phyloP scores from a whole-genome alignment of 2,888 invertebrate genomes.

The Machimus rusticus region DNA sequence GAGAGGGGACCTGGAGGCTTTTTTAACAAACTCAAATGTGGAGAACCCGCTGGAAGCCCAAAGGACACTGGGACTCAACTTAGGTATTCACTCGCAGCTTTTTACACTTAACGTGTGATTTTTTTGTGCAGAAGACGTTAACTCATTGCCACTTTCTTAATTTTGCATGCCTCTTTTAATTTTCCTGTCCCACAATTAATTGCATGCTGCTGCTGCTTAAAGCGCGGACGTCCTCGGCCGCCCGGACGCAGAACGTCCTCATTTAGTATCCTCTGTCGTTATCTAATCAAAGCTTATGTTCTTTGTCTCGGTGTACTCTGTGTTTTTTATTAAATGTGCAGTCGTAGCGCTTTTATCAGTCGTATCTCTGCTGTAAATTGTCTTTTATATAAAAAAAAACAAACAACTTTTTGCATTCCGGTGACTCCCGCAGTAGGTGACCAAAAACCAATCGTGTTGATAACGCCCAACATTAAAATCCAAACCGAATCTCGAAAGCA shows the following conservation, averaged over 20 bases:
- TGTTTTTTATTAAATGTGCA: background rate
- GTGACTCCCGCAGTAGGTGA: slow-evolving; percentile 45
- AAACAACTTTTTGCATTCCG: background rate
- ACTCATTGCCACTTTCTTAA: background rate
- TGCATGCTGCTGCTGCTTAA: slow-evolving; percentile 46
- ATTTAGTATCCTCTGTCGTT: slow-evolving; percentile 7
- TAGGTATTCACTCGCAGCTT: slow-evolving; percentile 36
- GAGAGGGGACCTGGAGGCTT: slow-evolving; percentile 28
- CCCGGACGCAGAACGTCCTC: background rate
- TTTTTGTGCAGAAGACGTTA: background rate
- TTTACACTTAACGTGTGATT: background rate
- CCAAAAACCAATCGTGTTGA: slow-evolving; percentile 49
- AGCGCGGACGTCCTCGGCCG: slow-evolving; percentile 16
- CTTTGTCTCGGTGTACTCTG: background rate
- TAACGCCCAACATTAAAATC: slow-evolving; percentile 50
- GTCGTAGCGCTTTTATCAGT: background rate
- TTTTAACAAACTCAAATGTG: slow-evolving; percentile 12
- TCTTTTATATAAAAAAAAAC: background rate
- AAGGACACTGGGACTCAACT: slow-evolving; percentile 43
- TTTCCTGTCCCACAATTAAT: background rate
- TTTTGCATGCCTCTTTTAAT: background rate
- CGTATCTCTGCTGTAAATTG: background rate
- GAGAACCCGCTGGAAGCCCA: slow-evolving; percentile 43
- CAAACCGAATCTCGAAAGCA: slow-evolving; percentile 47
- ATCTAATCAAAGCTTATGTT: background rate